Conservation (phyloP, 1,140 invertebrate species). For the Thrips palmi region DNA sequence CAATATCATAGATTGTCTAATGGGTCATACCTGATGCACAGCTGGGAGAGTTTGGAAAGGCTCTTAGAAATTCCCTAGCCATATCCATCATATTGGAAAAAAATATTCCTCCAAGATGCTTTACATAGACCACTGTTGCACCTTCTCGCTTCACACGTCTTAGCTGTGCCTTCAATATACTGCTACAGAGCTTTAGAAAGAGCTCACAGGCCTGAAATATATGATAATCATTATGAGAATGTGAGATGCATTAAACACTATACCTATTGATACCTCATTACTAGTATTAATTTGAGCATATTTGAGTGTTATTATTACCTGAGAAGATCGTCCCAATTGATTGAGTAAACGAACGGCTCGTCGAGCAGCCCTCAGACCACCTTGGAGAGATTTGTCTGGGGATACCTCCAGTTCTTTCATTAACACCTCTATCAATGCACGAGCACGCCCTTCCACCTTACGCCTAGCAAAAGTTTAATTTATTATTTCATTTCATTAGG, state of each 20-base stretch:
- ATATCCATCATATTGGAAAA: slow-evolving; percentile 78
- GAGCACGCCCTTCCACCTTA: slow-evolving; percentile 53
- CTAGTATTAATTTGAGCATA: background rate
- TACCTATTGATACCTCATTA: background rate
- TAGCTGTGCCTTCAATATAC: slow-evolving; percentile 60
- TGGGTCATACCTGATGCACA: slow-evolving; percentile 33
- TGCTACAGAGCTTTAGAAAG: slow-evolving; percentile 69
- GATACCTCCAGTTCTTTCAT: slow-evolving; percentile 74
- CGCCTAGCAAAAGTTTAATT: slow-evolving; percentile 23
- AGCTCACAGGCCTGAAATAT: slow-evolving; percentile 52
- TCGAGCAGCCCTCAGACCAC: slow-evolving; percentile 74
- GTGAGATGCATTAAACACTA: slow-evolving; percentile 1
- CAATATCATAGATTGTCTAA: slow-evolving; percentile 2
- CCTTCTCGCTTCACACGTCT: slow-evolving; percentile 78
- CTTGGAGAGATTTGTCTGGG: slow-evolving; percentile 76
- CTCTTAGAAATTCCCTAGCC: slow-evolving; percentile 61
- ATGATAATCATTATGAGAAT: slow-evolving; percentile 4
- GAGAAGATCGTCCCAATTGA: slow-evolving; percentile 55
- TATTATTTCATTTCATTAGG: background rate
- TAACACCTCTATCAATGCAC: slow-evolving; percentile 63
- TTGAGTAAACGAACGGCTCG: slow-evolving; percentile 76
- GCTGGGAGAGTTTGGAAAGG: slow-evolving; percentile 54
- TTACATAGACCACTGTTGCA: slow-evolving; percentile 65
- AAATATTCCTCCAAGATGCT: slow-evolving; percentile 62
- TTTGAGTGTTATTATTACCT: slow-evolving; percentile 22